phyloP scores from a whole-genome alignment of 2,888 invertebrate species.

The Dynastes hyllus region DNA sequence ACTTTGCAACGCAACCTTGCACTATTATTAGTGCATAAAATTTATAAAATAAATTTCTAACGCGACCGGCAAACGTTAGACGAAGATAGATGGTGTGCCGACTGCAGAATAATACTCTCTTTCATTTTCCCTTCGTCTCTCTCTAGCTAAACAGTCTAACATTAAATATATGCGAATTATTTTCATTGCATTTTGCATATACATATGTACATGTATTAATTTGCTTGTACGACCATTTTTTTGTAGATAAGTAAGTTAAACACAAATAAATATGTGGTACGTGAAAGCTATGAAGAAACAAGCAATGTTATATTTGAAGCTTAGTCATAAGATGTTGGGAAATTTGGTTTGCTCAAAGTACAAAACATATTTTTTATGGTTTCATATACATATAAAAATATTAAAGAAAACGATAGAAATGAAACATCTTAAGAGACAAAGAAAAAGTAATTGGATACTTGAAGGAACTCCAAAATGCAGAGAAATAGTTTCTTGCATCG shows the following conservation, averaged over 20 bases:
- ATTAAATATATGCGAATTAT: too few species aligned
- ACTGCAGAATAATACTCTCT: not conserved
- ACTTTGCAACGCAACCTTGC: conserved; percentile 63
- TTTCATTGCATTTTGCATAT: not conserved
- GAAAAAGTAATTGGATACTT: too few species aligned
- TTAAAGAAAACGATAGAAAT: too few species aligned
- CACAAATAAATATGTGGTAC: not conserved
- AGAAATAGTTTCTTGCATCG: too few species aligned
- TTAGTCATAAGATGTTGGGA: too few species aligned
- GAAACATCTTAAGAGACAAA: too few species aligned
- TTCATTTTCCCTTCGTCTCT: not conserved
- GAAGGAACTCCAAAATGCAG: too few species aligned
- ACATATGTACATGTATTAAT: not conserved
- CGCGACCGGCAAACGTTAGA: conserved; percentile 25
- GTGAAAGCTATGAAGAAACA: not conserved
- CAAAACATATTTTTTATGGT: too few species aligned
- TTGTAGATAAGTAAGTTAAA: not conserved
- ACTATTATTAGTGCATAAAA: conserved; percentile 71
- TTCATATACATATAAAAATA: too few species aligned
- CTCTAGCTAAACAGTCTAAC: too few species aligned
- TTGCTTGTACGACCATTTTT: not conserved
- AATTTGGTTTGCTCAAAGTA: too few species aligned
- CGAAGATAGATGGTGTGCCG: not conserved
- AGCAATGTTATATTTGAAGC: too few species aligned
- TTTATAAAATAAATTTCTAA: conserved; percentile 53